These are phyloP conservation scores for Etia nguti DNA, from an alignment of 2,113 vertebrate genomes.

Conservation along the genomic window DNA sequence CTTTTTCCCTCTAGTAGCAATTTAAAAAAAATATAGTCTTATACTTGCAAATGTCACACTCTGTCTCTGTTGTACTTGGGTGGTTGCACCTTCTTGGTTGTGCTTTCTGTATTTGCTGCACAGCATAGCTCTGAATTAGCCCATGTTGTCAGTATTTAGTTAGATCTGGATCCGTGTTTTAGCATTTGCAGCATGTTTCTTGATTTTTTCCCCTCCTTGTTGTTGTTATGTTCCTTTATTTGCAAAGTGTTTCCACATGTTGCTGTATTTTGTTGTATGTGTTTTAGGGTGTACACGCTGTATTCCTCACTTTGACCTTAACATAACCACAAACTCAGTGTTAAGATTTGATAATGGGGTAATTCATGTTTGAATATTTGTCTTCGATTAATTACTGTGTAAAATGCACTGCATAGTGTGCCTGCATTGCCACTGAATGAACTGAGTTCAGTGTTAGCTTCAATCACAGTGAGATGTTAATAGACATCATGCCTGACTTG, in stretches of 20 bases:
- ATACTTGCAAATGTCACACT: neutral
- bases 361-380: neutral
- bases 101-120: neutral
- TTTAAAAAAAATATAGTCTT: neutral
- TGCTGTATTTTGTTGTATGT: neutral
- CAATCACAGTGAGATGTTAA: conserved; percentile 37
- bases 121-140: neutral
- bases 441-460: neutral
- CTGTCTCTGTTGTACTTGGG: neutral
- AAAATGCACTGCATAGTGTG: neutral
- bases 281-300: neutral
- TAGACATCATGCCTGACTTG: conserved; percentile 49
- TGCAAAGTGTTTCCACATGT: neutral
- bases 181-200: neutral
- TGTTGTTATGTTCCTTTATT: neutral
- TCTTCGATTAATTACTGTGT: conserved; percentile 19
- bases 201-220: neutral
- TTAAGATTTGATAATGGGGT: conserved; percentile 6
- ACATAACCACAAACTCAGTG: neutral
- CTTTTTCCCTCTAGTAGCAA: neutral
- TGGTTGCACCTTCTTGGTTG: neutral
- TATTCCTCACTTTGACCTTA: neutral
- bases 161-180: neutral
- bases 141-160: neutral
- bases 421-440: neutral